Evolutionary conservation across 2,113 vertebrate genomes (phyloP).

Genomic region (Chaenogobius annularis): DNA sequence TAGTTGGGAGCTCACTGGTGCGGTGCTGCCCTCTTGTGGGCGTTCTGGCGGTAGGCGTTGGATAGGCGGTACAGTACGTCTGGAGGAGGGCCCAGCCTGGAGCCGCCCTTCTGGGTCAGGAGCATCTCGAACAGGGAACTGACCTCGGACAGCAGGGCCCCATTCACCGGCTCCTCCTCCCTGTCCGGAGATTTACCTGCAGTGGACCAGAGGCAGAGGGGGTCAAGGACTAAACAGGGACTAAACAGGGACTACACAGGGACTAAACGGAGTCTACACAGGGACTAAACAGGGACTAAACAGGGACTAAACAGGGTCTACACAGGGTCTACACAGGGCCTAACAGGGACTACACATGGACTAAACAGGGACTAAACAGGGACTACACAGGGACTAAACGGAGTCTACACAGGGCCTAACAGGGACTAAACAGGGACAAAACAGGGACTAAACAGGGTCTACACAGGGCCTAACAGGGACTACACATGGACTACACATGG

Average conservation of each 20-base stretch:
- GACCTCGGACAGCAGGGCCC: slow-evolving; percentile 88
- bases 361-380: background rate
- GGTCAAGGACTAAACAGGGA: background rate
- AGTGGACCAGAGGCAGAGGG: background rate
- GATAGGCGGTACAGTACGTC: slow-evolving; percentile 89
- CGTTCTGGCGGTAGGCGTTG: slow-evolving; percentile 72
- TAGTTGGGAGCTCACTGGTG: slow-evolving; percentile 14
- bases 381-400: background rate
- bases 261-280: too few relatives aligned
- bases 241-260: background rate
- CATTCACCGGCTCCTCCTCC: slow-evolving; percentile 77
- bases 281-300: background rate
- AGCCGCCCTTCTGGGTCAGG: slow-evolving; percentile 83
- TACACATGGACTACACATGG: too few relatives aligned
- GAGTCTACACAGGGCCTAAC: background rate
- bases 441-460: background rate
- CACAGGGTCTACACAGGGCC: too few relatives aligned
- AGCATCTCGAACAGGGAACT: slow-evolving; percentile 92
- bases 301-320: background rate
- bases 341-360: too few relatives aligned
- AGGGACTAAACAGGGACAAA: background rate
- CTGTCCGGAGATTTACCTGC: slow-evolving; percentile 74
- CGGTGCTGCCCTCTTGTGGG: slow-evolving; percentile 33
- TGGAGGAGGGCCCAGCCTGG: slow-evolving; percentile 69
- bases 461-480: background rate